phyloP scores from a whole-genome alignment of 2,113 vertebrate species.

The Rhadina sibilatrix region DNA sequence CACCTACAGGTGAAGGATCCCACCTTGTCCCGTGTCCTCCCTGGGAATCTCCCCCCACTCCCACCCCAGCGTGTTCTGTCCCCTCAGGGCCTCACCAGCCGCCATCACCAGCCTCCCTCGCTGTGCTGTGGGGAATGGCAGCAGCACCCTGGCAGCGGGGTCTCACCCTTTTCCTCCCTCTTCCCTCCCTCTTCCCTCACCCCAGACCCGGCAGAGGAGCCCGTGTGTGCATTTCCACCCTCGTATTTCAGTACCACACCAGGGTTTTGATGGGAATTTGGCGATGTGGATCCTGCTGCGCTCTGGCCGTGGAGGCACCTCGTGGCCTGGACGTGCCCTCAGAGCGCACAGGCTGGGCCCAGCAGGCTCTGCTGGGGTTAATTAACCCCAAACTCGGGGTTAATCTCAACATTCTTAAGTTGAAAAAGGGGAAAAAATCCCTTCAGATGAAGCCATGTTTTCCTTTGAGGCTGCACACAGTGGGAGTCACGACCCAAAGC shows the following conservation, averaged over 20 bases:
- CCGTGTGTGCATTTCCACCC: accelerated
- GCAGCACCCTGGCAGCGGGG: not conserved
- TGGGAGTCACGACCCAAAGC: accelerated
- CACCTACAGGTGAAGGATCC: not conserved
- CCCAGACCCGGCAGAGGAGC: accelerated
- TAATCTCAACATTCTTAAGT: accelerated
- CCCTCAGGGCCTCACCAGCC: not conserved
- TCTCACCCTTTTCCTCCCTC: not conserved
- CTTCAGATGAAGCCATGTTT: not conserved
- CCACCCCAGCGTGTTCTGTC: not conserved
- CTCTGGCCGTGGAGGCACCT: too few species aligned
- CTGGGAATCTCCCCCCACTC: not conserved
- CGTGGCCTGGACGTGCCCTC: not conserved
- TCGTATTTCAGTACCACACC: not conserved
- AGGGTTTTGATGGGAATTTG: not conserved
- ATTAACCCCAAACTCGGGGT: accelerated
- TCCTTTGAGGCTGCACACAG: too few species aligned
- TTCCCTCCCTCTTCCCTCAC: not conserved
- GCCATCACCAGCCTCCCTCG: not conserved
- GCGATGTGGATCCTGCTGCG: accelerated
- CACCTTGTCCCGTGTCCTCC: not conserved
- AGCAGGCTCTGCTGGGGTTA: too few species aligned
- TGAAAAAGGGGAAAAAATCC: not conserved
- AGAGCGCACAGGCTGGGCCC: accelerated
- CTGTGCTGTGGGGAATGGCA: slow-evolving; percentile 13